phyloP scores from a whole-genome alignment of 2,113 vertebrate species.

The Salvelinus namaycush region DNA sequence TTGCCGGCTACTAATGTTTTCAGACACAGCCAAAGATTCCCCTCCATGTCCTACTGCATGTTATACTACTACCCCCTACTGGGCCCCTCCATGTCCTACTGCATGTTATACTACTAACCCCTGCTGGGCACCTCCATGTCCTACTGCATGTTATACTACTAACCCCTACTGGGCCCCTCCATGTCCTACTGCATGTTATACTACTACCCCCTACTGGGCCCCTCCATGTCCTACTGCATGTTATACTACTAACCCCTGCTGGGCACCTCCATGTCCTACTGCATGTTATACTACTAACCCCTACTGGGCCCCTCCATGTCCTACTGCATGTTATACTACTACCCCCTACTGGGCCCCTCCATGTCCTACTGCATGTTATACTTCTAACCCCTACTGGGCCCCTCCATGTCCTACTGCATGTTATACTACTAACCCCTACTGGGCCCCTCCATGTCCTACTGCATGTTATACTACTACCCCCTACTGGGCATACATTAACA shows the following conservation, averaged over 20 bases:
- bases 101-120: slow-evolving; percentile 20
- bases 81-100: neutral
- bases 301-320: neutral
- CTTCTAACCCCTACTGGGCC: slow-evolving; percentile 8
- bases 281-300: slow-evolving; percentile 20
- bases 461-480: slow-evolving; percentile 17
- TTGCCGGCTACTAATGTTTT: no score
- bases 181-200: neutral
- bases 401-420: neutral
- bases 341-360: slow-evolving; percentile 32
- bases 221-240: neutral
- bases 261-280: neutral
- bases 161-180: slow-evolving; percentile 31
- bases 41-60: neutral
- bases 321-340: slow-evolving; percentile 5
- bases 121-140: neutral
- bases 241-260: slow-evolving; percentile 34
- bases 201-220: slow-evolving; percentile 10
- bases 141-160: slow-evolving; percentile 5
- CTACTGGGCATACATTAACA: slow-evolving; percentile 22
- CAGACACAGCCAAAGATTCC: neutral
- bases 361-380: neutral
- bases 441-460: neutral
- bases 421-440: slow-evolving; percentile 35
- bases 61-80: slow-evolving; percentile 34